A percentile compares a stretch with the other conserved stretches of the same genome.
Evolutionary conservation across 2,888 invertebrate genomes (phyloP).

Genomic region (Taenaris catops): DNA sequence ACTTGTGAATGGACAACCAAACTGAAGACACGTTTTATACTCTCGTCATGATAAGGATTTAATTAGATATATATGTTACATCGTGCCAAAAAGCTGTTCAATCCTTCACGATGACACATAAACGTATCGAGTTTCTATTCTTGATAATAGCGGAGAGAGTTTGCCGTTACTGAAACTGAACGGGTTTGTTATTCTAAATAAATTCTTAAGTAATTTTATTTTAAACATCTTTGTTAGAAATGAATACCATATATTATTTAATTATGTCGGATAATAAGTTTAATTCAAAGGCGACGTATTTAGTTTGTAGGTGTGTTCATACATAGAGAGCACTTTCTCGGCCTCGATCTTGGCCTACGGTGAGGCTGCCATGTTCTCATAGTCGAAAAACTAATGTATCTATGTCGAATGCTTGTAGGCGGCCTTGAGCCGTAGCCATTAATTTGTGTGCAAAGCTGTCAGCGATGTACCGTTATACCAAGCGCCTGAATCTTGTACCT

Average conservation of each 20-base stretch:
- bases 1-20: conserved; percentile 54
- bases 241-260: conserved; percentile 6
- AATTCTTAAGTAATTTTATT: conserved; percentile 8
- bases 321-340: conserved; percentile 61
- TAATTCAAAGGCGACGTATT: conserved; percentile 6
- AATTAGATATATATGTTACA: conserved; percentile 40
- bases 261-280: conserved; percentile 5
- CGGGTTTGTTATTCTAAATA: conserved; percentile 19
- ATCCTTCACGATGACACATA: conserved; percentile 31
- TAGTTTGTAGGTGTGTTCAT: conserved; percentile 9
- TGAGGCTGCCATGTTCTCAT: conserved; percentile 67
- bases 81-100: conserved; percentile 34
- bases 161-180: conserved; percentile 38
- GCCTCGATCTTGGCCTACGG: conserved; percentile 62
- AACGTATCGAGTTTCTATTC: conserved; percentile 32
- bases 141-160: conserved; percentile 43
- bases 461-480: conserved; percentile 63
- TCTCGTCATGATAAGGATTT: conserved; percentile 49
- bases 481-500: conserved; percentile 49
- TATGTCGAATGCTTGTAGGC: conserved; percentile 76
- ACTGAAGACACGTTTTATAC: conserved; percentile 43
- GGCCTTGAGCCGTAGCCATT: conserved; percentile 74
- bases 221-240: neutral
- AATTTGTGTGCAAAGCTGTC: conserved; percentile 74
- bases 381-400: conserved; percentile 72